These are phyloP conservation scores for Apocheima hispidaria DNA, from an alignment of 2,888 invertebrate genomes.

Conservation along the genomic window DNA sequence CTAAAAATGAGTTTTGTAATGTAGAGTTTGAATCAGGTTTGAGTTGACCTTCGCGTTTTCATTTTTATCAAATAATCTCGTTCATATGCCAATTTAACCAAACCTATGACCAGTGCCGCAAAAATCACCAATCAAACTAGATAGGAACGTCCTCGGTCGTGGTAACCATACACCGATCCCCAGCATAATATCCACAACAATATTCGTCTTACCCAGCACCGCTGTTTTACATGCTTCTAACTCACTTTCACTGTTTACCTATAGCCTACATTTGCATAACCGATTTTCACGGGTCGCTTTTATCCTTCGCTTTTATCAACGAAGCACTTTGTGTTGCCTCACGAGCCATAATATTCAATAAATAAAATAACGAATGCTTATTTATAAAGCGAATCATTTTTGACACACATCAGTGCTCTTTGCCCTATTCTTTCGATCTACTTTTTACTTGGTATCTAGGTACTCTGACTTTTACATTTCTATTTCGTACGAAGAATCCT, in stretches of 20 bases:
- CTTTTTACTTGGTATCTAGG: constrained; percentile 13
- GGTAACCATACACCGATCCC: neutral
- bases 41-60: neutral
- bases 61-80: neutral
- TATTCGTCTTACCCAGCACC: neutral
- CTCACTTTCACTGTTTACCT: constrained; percentile 40
- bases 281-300: constrained; percentile 30
- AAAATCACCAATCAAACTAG: neutral
- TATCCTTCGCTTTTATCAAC: too few species aligned
- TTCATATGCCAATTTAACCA: neutral
- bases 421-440: constrained; percentile 23
- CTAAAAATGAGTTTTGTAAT: too few species aligned
- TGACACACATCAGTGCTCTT: constrained; percentile 29
- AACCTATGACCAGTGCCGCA: neutral
- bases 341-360: too few species aligned
- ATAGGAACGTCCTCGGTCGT: neutral
- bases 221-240: constrained; percentile 15
- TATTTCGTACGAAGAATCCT: constrained; percentile 19
- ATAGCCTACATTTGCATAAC: constrained; percentile 35
- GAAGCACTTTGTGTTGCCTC: constrained; percentile 19
- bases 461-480: constrained; percentile 22
- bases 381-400: constrained; percentile 22
- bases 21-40: too few species aligned
- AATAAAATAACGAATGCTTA: constrained; percentile 16
- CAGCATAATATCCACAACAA: constrained; percentile 4